phyloP scores from a whole-genome alignment of 2,797 vertebrate genomes.

The Neopelma chrysocephalum region DNA sequence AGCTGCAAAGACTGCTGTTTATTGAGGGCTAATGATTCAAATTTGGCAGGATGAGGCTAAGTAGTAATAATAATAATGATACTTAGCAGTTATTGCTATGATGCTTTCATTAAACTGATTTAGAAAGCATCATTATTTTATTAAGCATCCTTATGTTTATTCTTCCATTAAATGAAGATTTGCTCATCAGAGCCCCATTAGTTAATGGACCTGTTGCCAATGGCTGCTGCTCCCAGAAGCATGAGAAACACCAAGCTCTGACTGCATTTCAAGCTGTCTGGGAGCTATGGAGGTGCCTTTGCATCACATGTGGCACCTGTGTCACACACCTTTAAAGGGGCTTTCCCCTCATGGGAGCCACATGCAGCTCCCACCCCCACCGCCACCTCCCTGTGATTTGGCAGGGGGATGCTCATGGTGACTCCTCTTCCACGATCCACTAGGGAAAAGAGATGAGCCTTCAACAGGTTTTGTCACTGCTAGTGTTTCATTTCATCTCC shows the following conservation, averaged over 20 bases:
- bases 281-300: neutral
- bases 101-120: neutral
- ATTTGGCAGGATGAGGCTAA: conserved; percentile 3
- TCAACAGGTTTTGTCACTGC: neutral
- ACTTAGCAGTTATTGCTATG: neutral
- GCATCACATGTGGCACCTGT: fast-evolving
- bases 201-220: neutral
- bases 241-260: neutral
- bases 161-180: conserved; percentile 2
- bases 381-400: neutral
- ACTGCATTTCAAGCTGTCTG: neutral
- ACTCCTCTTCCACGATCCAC: fast-evolving
- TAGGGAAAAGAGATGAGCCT: neutral
- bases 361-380: neutral
- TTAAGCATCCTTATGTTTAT: conserved; percentile 23
- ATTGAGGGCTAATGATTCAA: neutral
- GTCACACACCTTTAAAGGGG: neutral
- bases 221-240: neutral
- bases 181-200: neutral
- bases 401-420: neutral
- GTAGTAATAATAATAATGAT: neutral
- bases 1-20: neutral
- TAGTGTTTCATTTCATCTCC: neutral
- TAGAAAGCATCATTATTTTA: conserved; percentile 9
- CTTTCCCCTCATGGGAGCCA: neutral